These are phyloP conservation scores for Artibeus lituratus DNA, from an alignment of 2,797 vertebrate species.

Conservation along the genomic window DNA sequence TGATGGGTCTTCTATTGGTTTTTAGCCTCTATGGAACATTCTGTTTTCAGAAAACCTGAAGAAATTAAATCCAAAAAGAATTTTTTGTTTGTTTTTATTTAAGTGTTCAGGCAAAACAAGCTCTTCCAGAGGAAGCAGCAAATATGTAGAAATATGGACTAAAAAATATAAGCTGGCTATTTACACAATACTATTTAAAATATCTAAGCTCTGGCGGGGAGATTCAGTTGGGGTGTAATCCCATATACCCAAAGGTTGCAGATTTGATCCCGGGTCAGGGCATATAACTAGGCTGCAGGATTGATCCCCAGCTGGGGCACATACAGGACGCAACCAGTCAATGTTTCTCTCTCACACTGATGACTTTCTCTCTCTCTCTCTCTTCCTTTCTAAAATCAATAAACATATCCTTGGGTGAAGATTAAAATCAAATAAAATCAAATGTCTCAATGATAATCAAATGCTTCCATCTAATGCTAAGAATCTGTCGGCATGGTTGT, in stretches of 20 bases:
- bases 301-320: neutral
- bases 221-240: neutral
- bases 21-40: neutral
- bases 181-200: neutral
- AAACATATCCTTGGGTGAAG: neutral
- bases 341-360: neutral
- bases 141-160: neutral
- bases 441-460: neutral
- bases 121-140: slow-evolving; percentile 11
- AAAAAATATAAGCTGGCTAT: neutral
- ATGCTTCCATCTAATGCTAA: neutral
- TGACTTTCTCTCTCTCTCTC: neutral
- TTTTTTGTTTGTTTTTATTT: slow-evolving; percentile 4
- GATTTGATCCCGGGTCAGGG: neutral
- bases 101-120: neutral
- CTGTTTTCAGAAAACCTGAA: slow-evolving; percentile 55
- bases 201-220: neutral
- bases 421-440: neutral
- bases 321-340: neutral
- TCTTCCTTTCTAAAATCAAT: neutral
- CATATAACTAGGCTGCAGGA: too few species aligned
- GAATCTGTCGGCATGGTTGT: neutral
- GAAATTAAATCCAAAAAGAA: slow-evolving; percentile 32
- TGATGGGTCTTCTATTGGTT: neutral
- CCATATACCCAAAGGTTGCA: neutral